Evolutionary conservation across 2,888 invertebrate genomes (phyloP).

Genomic region (Tyria jacobaeae): DNA sequence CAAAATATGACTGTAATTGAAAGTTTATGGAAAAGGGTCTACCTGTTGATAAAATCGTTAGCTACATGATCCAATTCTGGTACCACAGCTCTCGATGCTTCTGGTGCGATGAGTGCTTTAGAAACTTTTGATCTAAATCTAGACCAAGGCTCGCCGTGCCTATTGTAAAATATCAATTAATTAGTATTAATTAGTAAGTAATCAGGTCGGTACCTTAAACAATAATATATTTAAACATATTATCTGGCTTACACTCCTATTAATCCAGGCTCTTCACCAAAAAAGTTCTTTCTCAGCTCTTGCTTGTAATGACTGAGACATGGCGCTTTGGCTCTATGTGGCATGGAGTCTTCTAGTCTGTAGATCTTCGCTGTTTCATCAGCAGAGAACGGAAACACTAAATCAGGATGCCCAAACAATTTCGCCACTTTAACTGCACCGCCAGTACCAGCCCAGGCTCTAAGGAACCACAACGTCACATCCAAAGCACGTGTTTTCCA

Average conservation of each 20-base stretch:
- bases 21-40: constrained; percentile 30
- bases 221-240: constrained; percentile 1
- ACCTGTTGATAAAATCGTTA: constrained; percentile 91
- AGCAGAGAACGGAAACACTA: constrained; percentile 91
- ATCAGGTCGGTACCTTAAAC: background rate
- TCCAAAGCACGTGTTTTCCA: constrained; percentile 85
- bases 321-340: constrained; percentile 91
- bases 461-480: constrained; percentile 81
- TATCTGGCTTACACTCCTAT: constrained; percentile 90
- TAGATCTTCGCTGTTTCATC: constrained; percentile 91
- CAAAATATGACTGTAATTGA: background rate
- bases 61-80: constrained; percentile 91
- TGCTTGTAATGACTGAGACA: constrained; percentile 91
- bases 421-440: constrained; percentile 89
- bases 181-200: too few species aligned
- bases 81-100: constrained; percentile 92
- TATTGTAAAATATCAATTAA: constrained; percentile 69
- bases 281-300: constrained; percentile 89
- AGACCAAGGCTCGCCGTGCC: constrained; percentile 96
- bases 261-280: constrained; percentile 90
- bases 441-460: constrained; percentile 80
- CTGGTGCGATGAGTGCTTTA: constrained; percentile 92
- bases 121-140: constrained; percentile 94
- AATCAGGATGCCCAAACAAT: constrained; percentile 91
- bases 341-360: constrained; percentile 89